Evolutionary conservation across 2,888 invertebrate species (phyloP).

Genomic region (Onchidella celtica): DNA sequence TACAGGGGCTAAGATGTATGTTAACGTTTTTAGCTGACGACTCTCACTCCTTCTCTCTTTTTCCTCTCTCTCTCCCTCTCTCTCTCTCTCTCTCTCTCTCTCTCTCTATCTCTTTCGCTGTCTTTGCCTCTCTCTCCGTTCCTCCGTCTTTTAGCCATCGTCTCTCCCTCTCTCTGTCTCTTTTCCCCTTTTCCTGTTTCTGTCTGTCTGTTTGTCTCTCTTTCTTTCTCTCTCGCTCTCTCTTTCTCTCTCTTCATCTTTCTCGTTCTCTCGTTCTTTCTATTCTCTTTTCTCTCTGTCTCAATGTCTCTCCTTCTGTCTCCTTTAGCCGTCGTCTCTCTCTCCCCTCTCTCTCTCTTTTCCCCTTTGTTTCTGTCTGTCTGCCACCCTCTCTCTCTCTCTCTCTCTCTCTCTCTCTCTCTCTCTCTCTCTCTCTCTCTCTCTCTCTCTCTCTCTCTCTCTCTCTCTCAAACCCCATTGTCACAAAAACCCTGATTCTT

Average conservation of each 20-base stretch:
- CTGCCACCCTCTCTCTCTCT: conserved; percentile 28
- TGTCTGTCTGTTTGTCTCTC: no score
- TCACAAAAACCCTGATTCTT: no score
- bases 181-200: no score
- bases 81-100: background rate
- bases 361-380: no score
- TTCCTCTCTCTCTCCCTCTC: conserved; percentile 17
- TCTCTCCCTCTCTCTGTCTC: no score
- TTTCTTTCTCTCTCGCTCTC: no score
- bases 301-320: conserved; percentile 11
- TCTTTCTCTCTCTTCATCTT: background rate
- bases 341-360: background rate
- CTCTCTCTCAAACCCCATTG: conserved; percentile 20
- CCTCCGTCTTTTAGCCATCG: no score
- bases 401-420: background rate
- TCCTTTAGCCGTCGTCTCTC: background rate
- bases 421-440: background rate
- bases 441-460: conserved; percentile 32
- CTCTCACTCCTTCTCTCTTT: background rate
- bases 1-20: no score
- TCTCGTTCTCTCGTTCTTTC: background rate
- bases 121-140: background rate
- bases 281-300: conserved; percentile 10
- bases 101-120: no score
- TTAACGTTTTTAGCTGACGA: background rate